A percentile compares a stretch with the other conserved stretches of the same genome.
Evolutionary conservation across 2,797 vertebrate genomes (phyloP).

Genomic region (Gymnoscopelus braueri): DNA sequence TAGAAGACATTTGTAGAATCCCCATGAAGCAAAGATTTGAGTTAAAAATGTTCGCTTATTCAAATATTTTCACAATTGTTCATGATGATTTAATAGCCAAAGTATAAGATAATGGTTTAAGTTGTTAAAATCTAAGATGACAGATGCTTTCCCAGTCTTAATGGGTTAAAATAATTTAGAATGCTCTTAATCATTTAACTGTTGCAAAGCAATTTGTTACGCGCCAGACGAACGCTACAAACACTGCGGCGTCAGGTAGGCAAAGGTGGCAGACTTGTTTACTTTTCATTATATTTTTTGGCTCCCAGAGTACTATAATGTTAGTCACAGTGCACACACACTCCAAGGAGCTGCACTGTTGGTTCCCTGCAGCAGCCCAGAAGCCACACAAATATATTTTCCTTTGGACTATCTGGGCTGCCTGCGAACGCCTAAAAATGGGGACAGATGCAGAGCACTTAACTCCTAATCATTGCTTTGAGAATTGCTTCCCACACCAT

Average conservation of each 20-base stretch:
- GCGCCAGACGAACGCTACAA: conserved; percentile 21
- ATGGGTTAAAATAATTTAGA: conserved; percentile 7
- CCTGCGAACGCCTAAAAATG: neutral
- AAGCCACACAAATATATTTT: conserved; percentile 8
- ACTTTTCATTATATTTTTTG: conserved; percentile 53
- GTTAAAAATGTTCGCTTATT: too few species aligned
- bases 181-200: conserved; percentile 11
- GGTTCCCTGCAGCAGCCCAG: conserved; percentile 16
- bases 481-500: neutral
- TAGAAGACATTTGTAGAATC: too few species aligned
- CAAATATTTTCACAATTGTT: too few species aligned
- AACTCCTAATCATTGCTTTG: neutral
- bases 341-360: conserved; percentile 17
- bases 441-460: neutral
- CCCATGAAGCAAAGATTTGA: too few species aligned
- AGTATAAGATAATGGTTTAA: too few species aligned
- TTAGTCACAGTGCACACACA: conserved; percentile 44
- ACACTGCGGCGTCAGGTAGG: conserved; percentile 31
- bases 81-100: too few species aligned
- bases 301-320: conserved; percentile 41
- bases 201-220: conserved; percentile 46
- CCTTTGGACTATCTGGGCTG: neutral
- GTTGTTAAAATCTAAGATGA: too few species aligned
- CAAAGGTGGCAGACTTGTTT: conserved; percentile 54
- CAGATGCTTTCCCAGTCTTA: too few species aligned